These are phyloP conservation scores for Tinea pellionella DNA, from an alignment of 2,888 invertebrate species.

Conservation along the genomic window DNA sequence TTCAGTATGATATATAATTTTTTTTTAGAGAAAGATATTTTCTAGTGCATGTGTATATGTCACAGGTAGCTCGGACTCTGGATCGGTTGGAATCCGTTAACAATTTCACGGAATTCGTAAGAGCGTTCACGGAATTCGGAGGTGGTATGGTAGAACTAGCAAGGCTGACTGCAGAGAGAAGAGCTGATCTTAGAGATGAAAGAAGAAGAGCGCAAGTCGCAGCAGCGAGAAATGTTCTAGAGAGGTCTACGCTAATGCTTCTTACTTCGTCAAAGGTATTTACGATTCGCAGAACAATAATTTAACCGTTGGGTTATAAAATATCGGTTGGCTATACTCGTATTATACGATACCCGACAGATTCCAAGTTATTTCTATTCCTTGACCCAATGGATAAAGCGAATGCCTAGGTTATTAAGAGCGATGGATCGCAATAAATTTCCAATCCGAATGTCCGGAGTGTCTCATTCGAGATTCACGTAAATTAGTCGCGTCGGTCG, in stretches of 20 bases:
- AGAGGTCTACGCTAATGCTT: slow-evolving; percentile 96
- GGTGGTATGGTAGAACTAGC: slow-evolving; percentile 99
- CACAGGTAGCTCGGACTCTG: slow-evolving; percentile 81
- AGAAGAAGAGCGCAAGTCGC: slow-evolving; percentile 95
- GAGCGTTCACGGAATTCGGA: slow-evolving; percentile 98
- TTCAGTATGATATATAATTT: no score
- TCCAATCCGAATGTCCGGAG: slow-evolving; percentile 32
- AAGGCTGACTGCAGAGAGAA: slow-evolving; percentile 85
- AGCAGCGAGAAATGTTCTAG: slow-evolving; percentile 93
- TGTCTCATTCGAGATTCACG: slow-evolving; percentile 21
- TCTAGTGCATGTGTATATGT: not conserved
- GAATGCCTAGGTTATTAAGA: slow-evolving; percentile 31
- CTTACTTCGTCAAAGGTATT: slow-evolving; percentile 94
- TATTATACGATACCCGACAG: not conserved
- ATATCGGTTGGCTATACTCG: not conserved
- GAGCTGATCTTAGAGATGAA: slow-evolving; percentile 92
- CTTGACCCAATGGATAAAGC: not conserved
- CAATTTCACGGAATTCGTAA: slow-evolving; percentile 97
- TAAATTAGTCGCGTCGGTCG: slow-evolving; percentile 44
- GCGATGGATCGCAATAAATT: slow-evolving; percentile 41
- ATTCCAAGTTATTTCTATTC: not conserved
- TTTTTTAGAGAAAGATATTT: slow-evolving; percentile 13
- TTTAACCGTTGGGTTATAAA: not conserved
- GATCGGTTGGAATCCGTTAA: slow-evolving; percentile 88
- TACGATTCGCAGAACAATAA: not conserved